Conservation (phyloP, 2,797 vertebrate species). For the Rhabdophis nuchalis region DNA sequence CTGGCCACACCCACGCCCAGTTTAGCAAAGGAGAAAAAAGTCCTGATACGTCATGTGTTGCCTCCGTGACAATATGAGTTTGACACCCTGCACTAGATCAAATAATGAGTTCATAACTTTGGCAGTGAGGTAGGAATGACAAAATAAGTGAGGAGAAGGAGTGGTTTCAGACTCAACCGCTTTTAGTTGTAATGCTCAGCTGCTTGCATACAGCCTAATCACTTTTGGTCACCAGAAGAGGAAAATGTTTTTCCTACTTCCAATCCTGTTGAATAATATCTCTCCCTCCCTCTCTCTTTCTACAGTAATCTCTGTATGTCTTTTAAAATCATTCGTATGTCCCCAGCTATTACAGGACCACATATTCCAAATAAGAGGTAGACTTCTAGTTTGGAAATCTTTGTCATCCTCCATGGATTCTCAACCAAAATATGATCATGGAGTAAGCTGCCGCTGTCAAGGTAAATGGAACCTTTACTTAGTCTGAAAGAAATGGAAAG, state of each 20-base stretch:
- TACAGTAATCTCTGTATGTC: background rate
- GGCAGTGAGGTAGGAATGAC: background rate
- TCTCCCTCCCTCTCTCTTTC: background rate
- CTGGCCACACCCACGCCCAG: no score
- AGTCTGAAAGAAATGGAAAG: background rate
- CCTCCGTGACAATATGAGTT: no score
- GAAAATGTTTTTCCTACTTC: background rate
- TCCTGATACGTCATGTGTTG: no score
- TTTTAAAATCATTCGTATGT: background rate
- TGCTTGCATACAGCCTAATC: background rate
- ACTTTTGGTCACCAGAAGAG: background rate
- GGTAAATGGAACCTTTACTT: background rate
- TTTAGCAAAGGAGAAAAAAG: no score
- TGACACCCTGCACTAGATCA: background rate
- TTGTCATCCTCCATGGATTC: no score
- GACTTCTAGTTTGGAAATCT: background rate
- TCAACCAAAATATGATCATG: background rate
- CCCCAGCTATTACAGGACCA: background rate
- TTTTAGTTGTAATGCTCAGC: background rate
- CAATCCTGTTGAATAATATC: background rate
- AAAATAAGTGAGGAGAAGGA: background rate
- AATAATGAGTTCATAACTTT: background rate
- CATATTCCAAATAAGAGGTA: background rate
- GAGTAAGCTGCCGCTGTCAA: background rate
- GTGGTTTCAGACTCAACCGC: background rate